Percentiles rank a stretch among this genome's conserved stretches.
These are phyloP conservation scores for Octomys mimax DNA, from an alignment of 2,797 vertebrate genomes.

Conservation along the genomic window DNA sequence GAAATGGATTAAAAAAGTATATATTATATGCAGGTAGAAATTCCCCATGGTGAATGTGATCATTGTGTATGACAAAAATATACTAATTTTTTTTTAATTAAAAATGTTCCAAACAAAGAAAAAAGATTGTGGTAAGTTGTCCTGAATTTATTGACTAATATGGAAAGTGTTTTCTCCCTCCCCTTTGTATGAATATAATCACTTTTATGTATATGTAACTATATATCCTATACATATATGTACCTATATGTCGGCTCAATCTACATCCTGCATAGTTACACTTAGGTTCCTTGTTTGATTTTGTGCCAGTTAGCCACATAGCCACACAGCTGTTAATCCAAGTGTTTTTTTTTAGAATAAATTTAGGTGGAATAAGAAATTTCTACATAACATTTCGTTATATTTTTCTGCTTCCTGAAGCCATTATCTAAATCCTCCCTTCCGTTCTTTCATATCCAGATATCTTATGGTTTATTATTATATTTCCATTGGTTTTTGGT, in stretches of 20 bases:
- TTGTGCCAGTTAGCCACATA: neutral
- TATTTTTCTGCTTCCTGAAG: slow-evolving; percentile 4
- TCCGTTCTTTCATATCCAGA: neutral
- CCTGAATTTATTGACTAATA: neutral
- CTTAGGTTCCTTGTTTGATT: neutral
- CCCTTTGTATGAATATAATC: neutral
- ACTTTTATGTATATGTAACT: neutral
- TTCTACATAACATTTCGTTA: neutral
- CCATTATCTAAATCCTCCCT: neutral
- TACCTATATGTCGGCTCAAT: neutral
- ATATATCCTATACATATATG: neutral
- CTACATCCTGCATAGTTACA: neutral
- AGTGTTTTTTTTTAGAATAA: neutral
- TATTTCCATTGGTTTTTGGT: neutral
- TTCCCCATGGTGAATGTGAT: neutral
- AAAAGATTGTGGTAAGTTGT: neutral
- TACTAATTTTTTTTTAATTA: neutral
- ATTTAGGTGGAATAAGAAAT: neutral
- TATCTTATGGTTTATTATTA: neutral
- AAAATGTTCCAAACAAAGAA: neutral
- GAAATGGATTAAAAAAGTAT: neutral
- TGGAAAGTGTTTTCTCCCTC: neutral
- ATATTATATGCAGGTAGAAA: neutral
- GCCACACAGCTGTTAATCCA: neutral
- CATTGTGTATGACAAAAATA: neutral